Evolutionary conservation across 2,797 vertebrate species (phyloP), one percentile per base, ranked within the genome.

Genomic region (Thripadectes ignobilis): DNA sequence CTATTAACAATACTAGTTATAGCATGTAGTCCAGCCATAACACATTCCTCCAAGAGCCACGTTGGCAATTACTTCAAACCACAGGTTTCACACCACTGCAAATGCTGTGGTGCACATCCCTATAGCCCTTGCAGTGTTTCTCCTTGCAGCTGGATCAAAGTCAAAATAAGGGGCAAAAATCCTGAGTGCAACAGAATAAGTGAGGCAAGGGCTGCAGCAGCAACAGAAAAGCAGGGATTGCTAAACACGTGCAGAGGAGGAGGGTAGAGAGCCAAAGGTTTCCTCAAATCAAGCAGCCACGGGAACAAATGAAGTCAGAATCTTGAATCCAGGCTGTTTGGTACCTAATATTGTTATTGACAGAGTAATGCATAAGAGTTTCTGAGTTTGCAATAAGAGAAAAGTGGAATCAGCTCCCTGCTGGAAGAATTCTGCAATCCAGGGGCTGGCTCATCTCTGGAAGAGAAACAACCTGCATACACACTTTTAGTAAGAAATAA

Each of bases 1-100:
- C 14, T 65, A 94, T 88, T 91, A 94, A 73, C 89, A 93, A 59
- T 45, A 17, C 59, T 77, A 46, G 59, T 75, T 49, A 58, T 34
- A 95, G 92, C 69, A 21, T 21, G 74, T 66, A 81, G 52, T 9
- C 74, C 63, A 89, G 88, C 72, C 73, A 29, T 45, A 32, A 57
- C 1, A 71, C 88, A 86, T 94, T 86, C 87, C 82, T 96, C 29
- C 36, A 76, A 34, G 66, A 95, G 96, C 93, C 95, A 96, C 84
- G 81, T 0, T 96, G 94, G 96, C 97, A 81, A 54, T 43, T 32
- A 39, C 73, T 88, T 80, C 73, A 81, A 95, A 92, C 93, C 95
- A 45, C 93, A 49, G 43, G 66, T 41, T 89, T 55, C 51, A n/a
- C 22, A 49, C 85, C 72, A 41, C 83, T 68, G 26, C 39, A 85